These are phyloP conservation scores for Heterochromis multidens DNA, from an alignment of 2,113 vertebrate species.

Conservation along the genomic window DNA sequence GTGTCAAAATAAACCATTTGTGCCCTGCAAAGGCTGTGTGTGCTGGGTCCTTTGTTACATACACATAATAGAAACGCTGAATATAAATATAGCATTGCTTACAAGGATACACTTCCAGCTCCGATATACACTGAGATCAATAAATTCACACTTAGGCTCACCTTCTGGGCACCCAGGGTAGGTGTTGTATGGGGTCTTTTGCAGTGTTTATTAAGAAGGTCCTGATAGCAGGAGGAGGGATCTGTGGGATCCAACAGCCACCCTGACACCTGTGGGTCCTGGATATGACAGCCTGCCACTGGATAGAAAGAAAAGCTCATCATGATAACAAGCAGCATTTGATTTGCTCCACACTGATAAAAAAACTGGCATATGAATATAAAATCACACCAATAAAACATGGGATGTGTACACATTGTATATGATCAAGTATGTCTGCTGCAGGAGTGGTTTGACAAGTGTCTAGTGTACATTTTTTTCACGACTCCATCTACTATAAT, in stretches of 20 bases:
- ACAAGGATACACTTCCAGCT: not conserved
- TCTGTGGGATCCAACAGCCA: constrained; percentile 89
- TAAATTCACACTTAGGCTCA: not conserved
- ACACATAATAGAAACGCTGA: not conserved
- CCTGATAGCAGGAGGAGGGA: constrained; percentile 77
- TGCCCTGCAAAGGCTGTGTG: too few relatives aligned
- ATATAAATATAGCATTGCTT: not conserved
- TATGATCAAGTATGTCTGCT: not conserved
- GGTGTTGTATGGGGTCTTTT: constrained; percentile 21
- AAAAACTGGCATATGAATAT: not conserved
- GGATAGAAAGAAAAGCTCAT: not conserved
- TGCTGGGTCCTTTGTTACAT: too few relatives aligned
- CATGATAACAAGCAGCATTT: not conserved
- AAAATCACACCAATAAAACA: not conserved
- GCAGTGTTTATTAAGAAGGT: constrained; percentile 80
- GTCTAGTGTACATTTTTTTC: not conserved
- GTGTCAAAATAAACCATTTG: too few relatives aligned
- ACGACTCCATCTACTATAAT: not conserved
- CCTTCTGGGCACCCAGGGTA: constrained; percentile 24
- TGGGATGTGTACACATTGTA: not conserved
- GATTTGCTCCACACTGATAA: not conserved
- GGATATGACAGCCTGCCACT: constrained; percentile 77
- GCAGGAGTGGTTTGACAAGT: not conserved
- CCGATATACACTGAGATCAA: not conserved
- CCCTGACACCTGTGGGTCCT: constrained; percentile 86